Conservation (phyloP, 1,140 invertebrate species). For the Polypedilum vanderplanki region DNA sequence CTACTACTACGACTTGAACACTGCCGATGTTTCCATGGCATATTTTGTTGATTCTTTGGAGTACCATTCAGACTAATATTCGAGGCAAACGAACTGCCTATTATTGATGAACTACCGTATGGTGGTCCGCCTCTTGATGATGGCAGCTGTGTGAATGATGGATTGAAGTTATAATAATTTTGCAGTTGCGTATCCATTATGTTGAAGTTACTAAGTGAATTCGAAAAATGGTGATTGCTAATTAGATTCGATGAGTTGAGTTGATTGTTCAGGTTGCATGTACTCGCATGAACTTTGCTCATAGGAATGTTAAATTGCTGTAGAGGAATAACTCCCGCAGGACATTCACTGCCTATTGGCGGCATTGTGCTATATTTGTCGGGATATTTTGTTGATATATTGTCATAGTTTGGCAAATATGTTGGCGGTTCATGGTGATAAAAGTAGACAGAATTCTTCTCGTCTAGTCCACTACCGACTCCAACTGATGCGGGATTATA, state of each 20-base stretch:
- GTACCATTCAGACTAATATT: constrained; percentile 24
- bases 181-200: constrained; percentile 15
- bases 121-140: not conserved
- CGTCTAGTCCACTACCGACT: not conserved
- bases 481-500: not conserved
- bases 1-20: constrained; percentile 43
- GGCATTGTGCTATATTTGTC: constrained; percentile 43
- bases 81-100: not conserved
- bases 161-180: constrained; percentile 28
- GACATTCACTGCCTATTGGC: constrained; percentile 40
- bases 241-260: constrained; percentile 22
- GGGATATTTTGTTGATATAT: constrained; percentile 31
- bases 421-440: constrained; percentile 31
- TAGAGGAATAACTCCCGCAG: constrained; percentile 35
- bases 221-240: constrained; percentile 40
- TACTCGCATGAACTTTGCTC: constrained; percentile 30
- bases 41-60: constrained; percentile 30
- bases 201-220: constrained; percentile 39
- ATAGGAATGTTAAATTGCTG: constrained; percentile 35
- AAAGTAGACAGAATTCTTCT: constrained; percentile 28
- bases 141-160: constrained; percentile 17
- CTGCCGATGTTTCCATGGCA: constrained; percentile 43
- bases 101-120: constrained; percentile 22
- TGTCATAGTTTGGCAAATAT: constrained; percentile 31
- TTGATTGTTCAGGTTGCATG: constrained; percentile 29